A percentile compares a stretch with the other conserved stretches of the same genome.
These are phyloP conservation scores for Timema podura DNA, from an alignment of 2,888 invertebrate species.

Conservation along the genomic window DNA sequence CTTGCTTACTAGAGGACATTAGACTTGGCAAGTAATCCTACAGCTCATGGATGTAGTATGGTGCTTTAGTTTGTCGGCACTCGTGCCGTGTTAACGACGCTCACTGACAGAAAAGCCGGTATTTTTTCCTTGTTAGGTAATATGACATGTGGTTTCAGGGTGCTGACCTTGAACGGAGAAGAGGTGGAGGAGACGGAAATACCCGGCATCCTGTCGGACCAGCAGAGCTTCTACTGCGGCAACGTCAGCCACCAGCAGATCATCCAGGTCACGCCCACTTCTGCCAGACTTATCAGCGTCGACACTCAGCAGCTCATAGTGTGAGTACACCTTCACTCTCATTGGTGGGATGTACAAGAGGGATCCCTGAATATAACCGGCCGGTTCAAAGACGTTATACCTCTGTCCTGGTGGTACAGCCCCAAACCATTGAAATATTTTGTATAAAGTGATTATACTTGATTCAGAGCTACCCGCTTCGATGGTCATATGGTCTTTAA, in stretches of 20 bases:
- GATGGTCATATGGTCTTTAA: no score
- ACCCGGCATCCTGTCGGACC: conserved; percentile 82
- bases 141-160: conserved; percentile 47
- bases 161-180: conserved; percentile 85
- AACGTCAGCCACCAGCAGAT: conserved; percentile 84
- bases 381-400: no score
- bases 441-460: no score
- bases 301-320: conserved; percentile 59
- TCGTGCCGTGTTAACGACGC: no score
- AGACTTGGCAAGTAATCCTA: no score
- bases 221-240: conserved; percentile 91
- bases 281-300: conserved; percentile 67
- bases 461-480: no score
- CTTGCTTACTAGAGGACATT: no score
- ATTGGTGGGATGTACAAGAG: no score
- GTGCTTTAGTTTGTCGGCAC: not conserved
- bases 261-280: conserved; percentile 69
- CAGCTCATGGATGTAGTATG: not conserved
- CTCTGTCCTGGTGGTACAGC: no score
- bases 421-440: no score
- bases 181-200: conserved; percentile 98
- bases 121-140: not conserved
- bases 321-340: conserved; percentile 27
- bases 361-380: no score
- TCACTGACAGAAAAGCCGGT: not conserved